Evolutionary conservation across 2,113 vertebrate genomes (phyloP).

Genomic region (Phocoena sinus): DNA sequence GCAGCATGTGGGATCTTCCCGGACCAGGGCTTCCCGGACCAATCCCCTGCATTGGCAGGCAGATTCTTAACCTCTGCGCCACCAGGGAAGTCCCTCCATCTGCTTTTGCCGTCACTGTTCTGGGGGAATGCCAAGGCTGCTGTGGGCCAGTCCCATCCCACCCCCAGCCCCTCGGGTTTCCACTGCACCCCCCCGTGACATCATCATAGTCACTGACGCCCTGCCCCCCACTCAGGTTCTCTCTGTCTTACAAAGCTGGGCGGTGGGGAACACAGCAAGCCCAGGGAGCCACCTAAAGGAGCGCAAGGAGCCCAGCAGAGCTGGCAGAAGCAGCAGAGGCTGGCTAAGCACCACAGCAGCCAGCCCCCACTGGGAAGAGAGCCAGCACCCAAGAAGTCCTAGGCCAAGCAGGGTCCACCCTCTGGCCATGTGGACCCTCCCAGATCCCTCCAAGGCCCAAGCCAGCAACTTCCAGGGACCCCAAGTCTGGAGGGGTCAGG

Average conservation of each 20-base stretch:
- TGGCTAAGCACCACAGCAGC: neutral
- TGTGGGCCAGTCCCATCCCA: neutral
- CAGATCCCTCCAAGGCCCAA: neutral
- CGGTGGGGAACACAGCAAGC: neutral
- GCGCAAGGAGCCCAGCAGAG: neutral
- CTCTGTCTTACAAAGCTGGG: neutral
- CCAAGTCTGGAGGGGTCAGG: neutral
- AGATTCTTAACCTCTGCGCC: no score
- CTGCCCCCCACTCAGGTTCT: neutral
- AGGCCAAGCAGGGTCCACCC: neutral
- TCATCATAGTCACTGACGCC: constrained; percentile 3
- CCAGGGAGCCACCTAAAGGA: neutral
- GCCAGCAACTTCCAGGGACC: neutral
- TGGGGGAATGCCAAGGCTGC: constrained; percentile 24
- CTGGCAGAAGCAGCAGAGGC: neutral
- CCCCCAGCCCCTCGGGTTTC: neutral
- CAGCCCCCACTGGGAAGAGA: neutral
- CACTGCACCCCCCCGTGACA: constrained; percentile 2
- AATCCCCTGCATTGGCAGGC: no score
- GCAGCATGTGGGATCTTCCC: no score
- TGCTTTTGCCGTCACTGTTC: constrained; percentile 34
- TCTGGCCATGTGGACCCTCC: neutral
- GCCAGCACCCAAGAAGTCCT: neutral
- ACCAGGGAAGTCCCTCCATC: neutral
- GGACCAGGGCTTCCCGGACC: no score